phyloP scores from a whole-genome alignment of 2,888 invertebrate genomes.

The Trissoscelio sp. region DNA sequence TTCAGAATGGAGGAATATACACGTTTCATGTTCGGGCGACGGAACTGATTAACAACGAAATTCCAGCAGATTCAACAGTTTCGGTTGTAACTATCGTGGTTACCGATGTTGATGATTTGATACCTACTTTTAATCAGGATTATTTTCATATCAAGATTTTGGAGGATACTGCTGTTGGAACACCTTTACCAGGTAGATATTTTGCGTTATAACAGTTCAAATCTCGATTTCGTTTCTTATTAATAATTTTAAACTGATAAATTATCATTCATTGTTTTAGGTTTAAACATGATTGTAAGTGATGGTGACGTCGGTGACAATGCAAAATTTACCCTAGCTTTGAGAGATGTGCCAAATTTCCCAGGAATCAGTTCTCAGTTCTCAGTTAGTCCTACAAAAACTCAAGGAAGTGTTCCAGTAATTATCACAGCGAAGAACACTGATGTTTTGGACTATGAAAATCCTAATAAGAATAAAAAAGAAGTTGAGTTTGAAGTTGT shows the following conservation, averaged over 20 bases:
- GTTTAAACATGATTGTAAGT: constrained; percentile 89
- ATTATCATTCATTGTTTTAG: constrained; percentile 77
- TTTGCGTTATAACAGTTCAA: no score
- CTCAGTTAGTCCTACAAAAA: constrained; percentile 87
- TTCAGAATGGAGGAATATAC: constrained; percentile 92
- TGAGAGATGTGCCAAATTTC: constrained; percentile 85
- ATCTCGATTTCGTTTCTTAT: no score
- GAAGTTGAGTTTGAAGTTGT: constrained; percentile 88
- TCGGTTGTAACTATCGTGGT: constrained; percentile 91
- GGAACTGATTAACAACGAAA: constrained; percentile 89
- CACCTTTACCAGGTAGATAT: constrained; percentile 85
- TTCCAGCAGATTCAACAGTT: constrained; percentile 88
- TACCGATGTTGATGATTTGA: constrained; percentile 91
- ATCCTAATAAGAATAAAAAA: constrained; percentile 85
- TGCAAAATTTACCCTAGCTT: constrained; percentile 87
- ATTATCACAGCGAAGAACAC: constrained; percentile 89
- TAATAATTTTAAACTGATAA: no score
- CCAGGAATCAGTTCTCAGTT: constrained; percentile 80
- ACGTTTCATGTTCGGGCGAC: constrained; percentile 89
- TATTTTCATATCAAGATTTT: constrained; percentile 89
- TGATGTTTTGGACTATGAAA: constrained; percentile 89
- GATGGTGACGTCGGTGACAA: constrained; percentile 90
- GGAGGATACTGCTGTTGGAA: constrained; percentile 89
- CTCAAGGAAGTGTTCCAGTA: constrained; percentile 90
- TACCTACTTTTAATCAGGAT: constrained; percentile 88